Evolutionary conservation across 1,140 invertebrate genomes (phyloP), one percentile per base, ranked within the genome.

Genomic region (Hycleus phaleratus): DNA sequence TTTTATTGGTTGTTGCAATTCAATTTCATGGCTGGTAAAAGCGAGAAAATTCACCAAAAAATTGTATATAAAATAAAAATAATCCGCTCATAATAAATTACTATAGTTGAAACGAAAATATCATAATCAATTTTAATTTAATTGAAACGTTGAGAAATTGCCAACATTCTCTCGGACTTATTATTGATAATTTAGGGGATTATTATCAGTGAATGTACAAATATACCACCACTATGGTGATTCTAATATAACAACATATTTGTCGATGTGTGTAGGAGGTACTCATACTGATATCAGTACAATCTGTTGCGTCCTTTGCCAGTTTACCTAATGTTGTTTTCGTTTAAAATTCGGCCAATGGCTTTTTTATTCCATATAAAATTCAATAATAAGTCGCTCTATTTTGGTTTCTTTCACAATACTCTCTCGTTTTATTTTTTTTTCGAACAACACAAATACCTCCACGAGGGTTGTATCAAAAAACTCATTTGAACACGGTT

Each of bases 401-500:
- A 32, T 32, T 32, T 3, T 3, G 18, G 18, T 18, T 18, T 18
- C 18, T 18, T 18, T 18, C 18, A 1, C 18, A 18, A 18, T 18
- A 18, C 18, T 18, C 18, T 18, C 18, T 18, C 18, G 1, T 0
- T 18, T 18, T 9, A 46, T 7, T 46, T 38, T 46, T 38, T 46
- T 11, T 11, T 46, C 44, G 11, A 11, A 25, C 46, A 26, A 24
- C 47, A 49, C 6, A 50, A n/a, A 49, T 32, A 32, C 32, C 46
- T 47, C 26, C 47, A 46, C 49, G 38, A n/a, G 24, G 11, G 45
- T 26, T n/a, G 54, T 25, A 48, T 32, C 46, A 46, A 40, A 68
- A 68, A 68, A 68, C 65, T 68, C 67, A 66, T 66, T 66, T 66
- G 57, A 58, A 59, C 64, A 49, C 58, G 26, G 53, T 46, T 40